Conservation (phyloP, 2,888 invertebrate genomes). For the Pollenia angustigena region DNA sequence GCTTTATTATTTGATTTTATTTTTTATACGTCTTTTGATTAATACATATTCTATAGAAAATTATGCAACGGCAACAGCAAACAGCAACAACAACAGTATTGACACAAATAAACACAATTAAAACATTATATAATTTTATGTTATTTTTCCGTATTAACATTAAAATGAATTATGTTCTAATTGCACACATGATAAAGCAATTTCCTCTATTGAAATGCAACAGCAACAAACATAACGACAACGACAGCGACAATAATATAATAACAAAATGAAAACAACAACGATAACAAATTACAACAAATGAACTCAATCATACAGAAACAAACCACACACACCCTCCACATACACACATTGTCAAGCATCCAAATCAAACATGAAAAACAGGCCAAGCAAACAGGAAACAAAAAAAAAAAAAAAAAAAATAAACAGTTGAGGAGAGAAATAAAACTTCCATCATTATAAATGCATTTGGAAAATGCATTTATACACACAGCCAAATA, state of each 20-base stretch:
- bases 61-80: constrained; percentile 17
- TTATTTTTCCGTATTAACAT: constrained; percentile 68
- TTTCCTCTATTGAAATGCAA: constrained; percentile 68
- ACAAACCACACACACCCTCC: constrained; percentile 23
- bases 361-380: neutral
- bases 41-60: constrained; percentile 1
- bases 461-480: constrained; percentile 50
- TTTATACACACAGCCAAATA: constrained; percentile 26
- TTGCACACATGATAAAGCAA: constrained; percentile 72
- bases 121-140: constrained; percentile 62
- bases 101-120: constrained; percentile 69
- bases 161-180: constrained; percentile 74
- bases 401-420: constrained; percentile 24
- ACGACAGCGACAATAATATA: constrained; percentile 9
- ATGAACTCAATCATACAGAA: constrained; percentile 62
- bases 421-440: neutral
- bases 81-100: constrained; percentile 1
- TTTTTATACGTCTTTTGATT: neutral
- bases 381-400: constrained; percentile 39
- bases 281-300: constrained; percentile 66
- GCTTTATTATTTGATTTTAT: neutral
- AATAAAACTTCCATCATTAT: constrained; percentile 50
- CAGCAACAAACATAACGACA: constrained; percentile 47
- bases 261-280: constrained; percentile 34
- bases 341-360: neutral